Conservation (phyloP, 2,888 invertebrate genomes). For the Nephrocerus scutellatus region DNA sequence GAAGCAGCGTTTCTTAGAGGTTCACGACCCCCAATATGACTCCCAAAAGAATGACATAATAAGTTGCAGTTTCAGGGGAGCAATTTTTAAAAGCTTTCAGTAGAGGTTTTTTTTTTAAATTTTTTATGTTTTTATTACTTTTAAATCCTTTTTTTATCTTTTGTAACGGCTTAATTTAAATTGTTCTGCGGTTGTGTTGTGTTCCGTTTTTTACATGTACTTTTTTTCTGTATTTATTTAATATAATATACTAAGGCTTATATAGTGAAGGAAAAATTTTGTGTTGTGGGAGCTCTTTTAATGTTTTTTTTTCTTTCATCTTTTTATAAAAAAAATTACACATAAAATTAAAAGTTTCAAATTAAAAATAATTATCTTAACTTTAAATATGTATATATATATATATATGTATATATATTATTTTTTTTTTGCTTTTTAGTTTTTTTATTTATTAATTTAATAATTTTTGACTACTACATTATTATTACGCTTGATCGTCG, state of each 20-base stretch:
- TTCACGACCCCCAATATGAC: no score
- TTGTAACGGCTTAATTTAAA: no score
- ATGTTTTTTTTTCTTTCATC: slow-evolving; percentile 36
- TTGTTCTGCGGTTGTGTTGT: slow-evolving; percentile 26
- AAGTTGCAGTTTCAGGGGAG: no score
- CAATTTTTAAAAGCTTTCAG: no score
- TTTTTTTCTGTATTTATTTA: slow-evolving; percentile 22
- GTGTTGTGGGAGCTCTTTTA: slow-evolving; percentile 30
- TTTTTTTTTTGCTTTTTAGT: slow-evolving; percentile 29
- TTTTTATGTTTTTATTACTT: slow-evolving; percentile 21
- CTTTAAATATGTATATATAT: slow-evolving; percentile 38
- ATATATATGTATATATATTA: slow-evolving; percentile 37
- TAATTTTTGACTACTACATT: slow-evolving; percentile 44
- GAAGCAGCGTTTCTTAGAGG: no score
- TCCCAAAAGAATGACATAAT: no score
- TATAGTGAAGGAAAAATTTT: slow-evolving; percentile 32
- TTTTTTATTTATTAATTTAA: slow-evolving; percentile 27
- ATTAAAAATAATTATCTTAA: slow-evolving; percentile 47
- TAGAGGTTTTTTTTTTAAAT: no score
- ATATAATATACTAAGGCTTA: slow-evolving; percentile 34
- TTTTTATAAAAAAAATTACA: slow-evolving; percentile 45
- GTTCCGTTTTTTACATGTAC: slow-evolving; percentile 29
- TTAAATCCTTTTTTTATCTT: slow-evolving; percentile 18
- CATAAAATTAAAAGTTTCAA: slow-evolving; percentile 44
- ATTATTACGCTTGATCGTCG: slow-evolving; percentile 47